Evolutionary conservation across 2,113 vertebrate species (phyloP).

Genomic region (Clarias gariepinus): DNA sequence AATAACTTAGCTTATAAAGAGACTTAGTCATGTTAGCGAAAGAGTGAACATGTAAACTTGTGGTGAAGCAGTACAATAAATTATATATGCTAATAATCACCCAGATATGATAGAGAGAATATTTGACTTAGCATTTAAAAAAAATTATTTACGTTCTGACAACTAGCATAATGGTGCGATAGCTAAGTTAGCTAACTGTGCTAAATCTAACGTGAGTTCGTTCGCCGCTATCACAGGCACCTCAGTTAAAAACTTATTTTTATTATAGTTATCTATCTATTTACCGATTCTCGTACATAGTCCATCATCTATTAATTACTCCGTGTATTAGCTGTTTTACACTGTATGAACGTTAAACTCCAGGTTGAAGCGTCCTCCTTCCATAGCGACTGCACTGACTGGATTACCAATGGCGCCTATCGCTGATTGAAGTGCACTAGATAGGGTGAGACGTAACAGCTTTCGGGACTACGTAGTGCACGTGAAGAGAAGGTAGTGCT

Average conservation of each 20-base stretch:
- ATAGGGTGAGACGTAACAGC: neutral
- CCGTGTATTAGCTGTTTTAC: neutral
- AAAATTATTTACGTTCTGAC: neutral
- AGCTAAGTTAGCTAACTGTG: neutral
- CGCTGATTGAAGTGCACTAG: neutral
- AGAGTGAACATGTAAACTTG: neutral
- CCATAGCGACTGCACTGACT: neutral
- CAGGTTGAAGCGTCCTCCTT: neutral
- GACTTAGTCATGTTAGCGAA: neutral
- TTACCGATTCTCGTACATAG: conserved; percentile 40
- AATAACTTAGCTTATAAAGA: neutral
- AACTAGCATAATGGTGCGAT: neutral
- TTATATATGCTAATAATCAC: too few species aligned
- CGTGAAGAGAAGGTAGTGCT: neutral
- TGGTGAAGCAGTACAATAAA: neutral
- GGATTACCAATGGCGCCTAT: neutral
- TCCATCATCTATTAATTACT: conserved; percentile 15
- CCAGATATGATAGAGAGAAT: neutral
- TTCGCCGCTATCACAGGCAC: neutral
- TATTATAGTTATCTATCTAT: neutral
- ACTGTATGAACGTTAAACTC: neutral
- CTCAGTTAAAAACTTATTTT: neutral
- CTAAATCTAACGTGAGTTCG: neutral
- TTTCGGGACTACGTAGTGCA: neutral
- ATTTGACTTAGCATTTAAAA: neutral